phyloP scores from a whole-genome alignment of 2,797 vertebrate genomes.

The Takifugu ocellatus region DNA sequence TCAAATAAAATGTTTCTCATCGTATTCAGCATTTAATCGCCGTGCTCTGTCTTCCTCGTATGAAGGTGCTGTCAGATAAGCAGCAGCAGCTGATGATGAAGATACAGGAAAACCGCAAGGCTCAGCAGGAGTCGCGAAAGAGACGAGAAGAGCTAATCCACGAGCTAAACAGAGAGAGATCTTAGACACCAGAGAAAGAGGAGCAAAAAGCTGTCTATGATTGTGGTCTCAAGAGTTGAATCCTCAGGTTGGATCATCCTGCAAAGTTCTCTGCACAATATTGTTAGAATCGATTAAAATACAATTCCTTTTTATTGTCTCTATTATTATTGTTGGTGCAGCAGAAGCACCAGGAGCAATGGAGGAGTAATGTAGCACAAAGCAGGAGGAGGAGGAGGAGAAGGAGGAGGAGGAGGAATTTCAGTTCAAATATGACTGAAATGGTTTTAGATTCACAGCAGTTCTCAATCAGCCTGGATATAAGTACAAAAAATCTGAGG shows the following conservation, averaged over 20 bases:
- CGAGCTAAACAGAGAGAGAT: constrained; percentile 79
- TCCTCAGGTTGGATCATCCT: constrained; percentile 75
- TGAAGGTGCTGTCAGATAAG: constrained; percentile 84
- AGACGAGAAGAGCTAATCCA: constrained; percentile 83
- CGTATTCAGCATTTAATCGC: background rate
- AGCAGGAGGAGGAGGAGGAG: constrained; percentile 1
- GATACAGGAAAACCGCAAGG: constrained; percentile 81
- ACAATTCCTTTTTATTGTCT: too few relatives aligned
- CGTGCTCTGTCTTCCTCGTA: background rate
- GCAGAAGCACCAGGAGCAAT: constrained; percentile 53
- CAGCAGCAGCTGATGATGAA: constrained; percentile 83
- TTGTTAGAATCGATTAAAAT: too few relatives aligned
- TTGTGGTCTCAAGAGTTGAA: constrained; percentile 76
- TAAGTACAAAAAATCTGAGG: constrained; percentile 51
- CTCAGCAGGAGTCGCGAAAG: constrained; percentile 83
- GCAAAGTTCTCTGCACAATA: background rate
- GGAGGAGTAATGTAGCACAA: constrained; percentile 17
- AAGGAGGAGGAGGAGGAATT: constrained; percentile 61
- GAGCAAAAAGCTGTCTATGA: constrained; percentile 57
- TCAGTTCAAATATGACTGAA: background rate
- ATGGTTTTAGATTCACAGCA: constrained; percentile 72
- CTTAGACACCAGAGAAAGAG: constrained; percentile 57
- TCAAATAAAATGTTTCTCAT: background rate
- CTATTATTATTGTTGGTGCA: constrained; percentile 59
- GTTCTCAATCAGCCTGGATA: constrained; percentile 85